These are phyloP conservation scores for Fregata magnificens DNA, from an alignment of 2,113 vertebrate genomes.

Conservation along the genomic window DNA sequence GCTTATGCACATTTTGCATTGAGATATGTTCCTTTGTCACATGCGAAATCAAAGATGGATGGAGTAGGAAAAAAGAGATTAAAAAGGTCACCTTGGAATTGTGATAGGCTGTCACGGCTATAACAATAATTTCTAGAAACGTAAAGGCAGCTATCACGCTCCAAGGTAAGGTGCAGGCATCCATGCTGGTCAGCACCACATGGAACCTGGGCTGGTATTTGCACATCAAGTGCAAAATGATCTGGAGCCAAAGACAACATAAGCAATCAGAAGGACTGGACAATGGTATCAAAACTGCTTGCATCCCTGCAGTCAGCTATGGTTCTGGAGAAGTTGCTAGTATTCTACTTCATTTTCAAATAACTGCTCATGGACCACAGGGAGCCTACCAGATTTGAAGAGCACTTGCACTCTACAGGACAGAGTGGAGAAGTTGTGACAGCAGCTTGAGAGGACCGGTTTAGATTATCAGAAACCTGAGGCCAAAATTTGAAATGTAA, in stretches of 20 bases:
- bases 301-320: background rate
- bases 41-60: background rate
- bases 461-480: background rate
- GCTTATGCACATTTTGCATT: background rate
- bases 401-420: background rate
- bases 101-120: constrained; percentile 78
- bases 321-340: background rate
- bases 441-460: background rate
- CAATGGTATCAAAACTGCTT: background rate
- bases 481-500: background rate
- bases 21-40: background rate
- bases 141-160: background rate
- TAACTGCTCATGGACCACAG: background rate
- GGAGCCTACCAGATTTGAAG: background rate
- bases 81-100: constrained; percentile 35
- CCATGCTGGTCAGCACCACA: constrained; percentile 76
- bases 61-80: background rate
- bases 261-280: background rate
- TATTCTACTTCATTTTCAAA: background rate
- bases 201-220: constrained; percentile 75
- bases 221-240: constrained; percentile 76
- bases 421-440: background rate
- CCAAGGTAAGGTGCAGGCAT: constrained; percentile 66
- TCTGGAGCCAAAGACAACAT: background rate
- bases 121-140: constrained; percentile 78